Base-by-base conservation (phyloP, 2,797 vertebrate genomes). In the Lagocephalus sceleratus region DNA sequence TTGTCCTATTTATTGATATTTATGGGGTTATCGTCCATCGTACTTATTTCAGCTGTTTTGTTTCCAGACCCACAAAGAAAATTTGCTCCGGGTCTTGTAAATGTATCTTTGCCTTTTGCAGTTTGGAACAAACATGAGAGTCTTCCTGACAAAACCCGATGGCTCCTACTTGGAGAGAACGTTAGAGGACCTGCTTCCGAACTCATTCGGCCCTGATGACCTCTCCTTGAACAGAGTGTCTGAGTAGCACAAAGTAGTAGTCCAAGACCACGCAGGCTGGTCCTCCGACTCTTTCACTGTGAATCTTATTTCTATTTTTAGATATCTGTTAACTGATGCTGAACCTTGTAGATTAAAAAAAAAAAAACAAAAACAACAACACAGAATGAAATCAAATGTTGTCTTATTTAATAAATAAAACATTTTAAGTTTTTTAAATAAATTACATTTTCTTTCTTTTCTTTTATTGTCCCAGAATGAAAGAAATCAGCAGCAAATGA, bases 161-260 rank as follows among this genome's bases (percentile, higher is more conserved):
- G 91, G 92, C 3, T 82, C 90, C 0, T 92, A 90, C 1, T 5
- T 76, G 0, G 73, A 87, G 63, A 94, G 75, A 86, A 92, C 77
- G 0, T 85, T 97, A 39, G 83, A 85, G 0, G 89, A 96, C 47
- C 84, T 98, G 38, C 90, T 98, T 53, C 95, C 97, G 0, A 14
- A 47, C 42, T 94, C 95, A 17, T 99, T 98, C 0, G 93, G 94
- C n/a, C 94, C 95, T 0, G 84, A 95, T 6, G 82, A 93, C 53
- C 83, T 97, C 54, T 75, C 77, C 60, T 86, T 79, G 81, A 55
- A 83, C 43, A 87, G 82, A 72, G 53, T 72, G 32, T 59, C 32
- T 23, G 43, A 69, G 12, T 20, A 19, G 10, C n/a, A 44, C 8
- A 11, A 43, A 43, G 5, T n/a, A n/a, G n/a, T n/a, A n/a, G n/a